Evolutionary conservation across 2,888 invertebrate genomes (phyloP), one percentile per base, ranked within the genome.

Genomic region (Agriopis leucophaearia): DNA sequence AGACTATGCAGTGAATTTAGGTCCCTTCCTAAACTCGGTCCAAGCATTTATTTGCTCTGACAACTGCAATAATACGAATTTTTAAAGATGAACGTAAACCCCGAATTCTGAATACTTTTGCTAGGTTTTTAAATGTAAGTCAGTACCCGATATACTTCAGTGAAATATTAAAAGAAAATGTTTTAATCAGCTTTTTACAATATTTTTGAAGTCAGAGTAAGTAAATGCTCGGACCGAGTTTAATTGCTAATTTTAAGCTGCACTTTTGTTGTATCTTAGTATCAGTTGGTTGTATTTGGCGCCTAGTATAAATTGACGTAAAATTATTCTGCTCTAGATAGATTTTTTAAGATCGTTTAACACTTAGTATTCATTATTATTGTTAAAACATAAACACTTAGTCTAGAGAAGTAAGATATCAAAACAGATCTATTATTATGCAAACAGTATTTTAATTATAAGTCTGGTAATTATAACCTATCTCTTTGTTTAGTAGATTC

Each of bases 351-450:
- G 72, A 77, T 27, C 73, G 75, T 66, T 82, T 82, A 81, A 65
- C 79, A 77, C 71, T 71, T 74, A 18, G 59, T 58, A 64, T 71
- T 72, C 64, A 77, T 82, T 82, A 84, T 72, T 75, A 67, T 68
- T 69, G 70, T 69, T 69, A 70, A 51, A 27, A 47, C 54, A 71
- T 71, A 64, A 69, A 52, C 69, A 73, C 74, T 66, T 69, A 70
- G 60, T 60, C 58, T 69, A 67, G 59, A 70, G 59, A 60, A 74
- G 61, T 72, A 35, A 51, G 65, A 69, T 64, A 44, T 48, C 51
- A 64, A 64, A 62, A 68, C 60, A 59, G 61, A 62, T 57, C 59
- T 59, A 60, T 70, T 64, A 64, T 69, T 58, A 61, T 71, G 66
- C 51, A 65, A 65, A 67, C 52, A 59, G 35, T 58, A 48, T 62